Evolutionary conservation across 2,113 vertebrate species (phyloP), one percentile per base, ranked within the genome.

Genomic region (Dasypus novemcinctus): DNA sequence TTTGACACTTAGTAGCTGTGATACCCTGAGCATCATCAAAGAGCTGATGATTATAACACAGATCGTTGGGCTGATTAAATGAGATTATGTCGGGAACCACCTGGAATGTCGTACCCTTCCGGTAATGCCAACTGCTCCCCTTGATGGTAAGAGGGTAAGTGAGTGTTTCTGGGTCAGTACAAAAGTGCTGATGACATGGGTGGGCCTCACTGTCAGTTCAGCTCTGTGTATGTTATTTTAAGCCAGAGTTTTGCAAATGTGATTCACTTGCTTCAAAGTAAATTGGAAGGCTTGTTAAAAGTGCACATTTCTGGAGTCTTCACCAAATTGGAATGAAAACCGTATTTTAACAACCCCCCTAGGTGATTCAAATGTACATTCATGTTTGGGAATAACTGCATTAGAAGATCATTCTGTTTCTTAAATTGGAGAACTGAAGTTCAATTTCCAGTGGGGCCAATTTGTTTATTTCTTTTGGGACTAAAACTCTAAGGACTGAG

Each of bases 281-380:
- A 89, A 23, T 86, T 43, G 59, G 11, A 29, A 18, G 76, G 2
- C 31, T 93, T 92, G 25, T 79, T 81, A 68, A 92, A 90, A 79
- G 72, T 31, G 15, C 17, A 54, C 6, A 68, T 82, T 66, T 72
- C 46, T 74, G 21, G 46, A 8, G 10, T 8, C 5, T 69, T 86
- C 54, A 61, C 20, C 61, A 97, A 93, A 63, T 11, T 49, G 72
- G 46, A 92, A 91, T 87, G 46, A 68, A 95, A 83, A 87, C 20
- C 69, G 17, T 75, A 69, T 85, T 79, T 86, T 61, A 76, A 86
- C 52, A 82, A 86, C n/a, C 43, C 66, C 80, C 63, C 89, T 49
- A 13, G 75, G 63, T 38, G 4, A 90, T 36, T 90, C 38, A 64
- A 61, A 75, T 52, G 27, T 20, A 43, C n/a, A 61, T 2, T 46